Conservation (phyloP, 2,888 invertebrate species). For the Sycophila texana region DNA sequence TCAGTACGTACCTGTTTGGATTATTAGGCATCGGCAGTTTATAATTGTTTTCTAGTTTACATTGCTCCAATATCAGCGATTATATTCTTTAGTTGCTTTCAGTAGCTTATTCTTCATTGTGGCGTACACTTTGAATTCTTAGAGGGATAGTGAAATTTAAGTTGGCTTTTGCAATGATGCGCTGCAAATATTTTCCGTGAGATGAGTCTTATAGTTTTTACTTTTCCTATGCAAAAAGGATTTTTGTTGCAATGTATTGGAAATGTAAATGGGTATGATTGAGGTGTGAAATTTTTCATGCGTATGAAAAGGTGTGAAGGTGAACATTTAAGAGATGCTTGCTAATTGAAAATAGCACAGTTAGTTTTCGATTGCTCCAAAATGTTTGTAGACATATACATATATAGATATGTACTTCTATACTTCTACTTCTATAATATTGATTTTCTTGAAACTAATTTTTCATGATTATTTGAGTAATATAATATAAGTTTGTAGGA, state of each 20-base stretch:
- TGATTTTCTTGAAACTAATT: not conserved
- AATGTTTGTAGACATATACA: not conserved
- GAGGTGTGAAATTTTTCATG: slow-evolving; percentile 24
- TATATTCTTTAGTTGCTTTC: no score
- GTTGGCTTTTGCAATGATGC: no score
- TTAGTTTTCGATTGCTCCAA: slow-evolving; percentile 15
- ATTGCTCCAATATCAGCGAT: no score
- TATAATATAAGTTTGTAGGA: not conserved
- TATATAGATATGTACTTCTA: not conserved
- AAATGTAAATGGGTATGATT: not conserved
- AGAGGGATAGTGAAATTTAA: no score
- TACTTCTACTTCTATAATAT: not conserved
- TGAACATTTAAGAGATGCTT: slow-evolving; percentile 31
- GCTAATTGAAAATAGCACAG: slow-evolving; percentile 42
- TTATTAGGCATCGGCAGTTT: no score
- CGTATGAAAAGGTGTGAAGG: slow-evolving; percentile 25
- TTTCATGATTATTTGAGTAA: not conserved
- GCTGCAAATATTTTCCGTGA: no score
- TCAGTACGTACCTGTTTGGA: no score
- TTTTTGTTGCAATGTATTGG: not conserved
- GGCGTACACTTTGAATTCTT: no score
- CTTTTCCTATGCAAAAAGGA: not conserved
- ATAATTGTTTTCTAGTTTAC: no score
- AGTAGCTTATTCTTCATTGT: no score
- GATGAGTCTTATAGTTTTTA: not conserved